These are phyloP conservation scores for Mythimna vitellina DNA, from an alignment of 2,888 invertebrate genomes.

Conservation along the genomic window DNA sequence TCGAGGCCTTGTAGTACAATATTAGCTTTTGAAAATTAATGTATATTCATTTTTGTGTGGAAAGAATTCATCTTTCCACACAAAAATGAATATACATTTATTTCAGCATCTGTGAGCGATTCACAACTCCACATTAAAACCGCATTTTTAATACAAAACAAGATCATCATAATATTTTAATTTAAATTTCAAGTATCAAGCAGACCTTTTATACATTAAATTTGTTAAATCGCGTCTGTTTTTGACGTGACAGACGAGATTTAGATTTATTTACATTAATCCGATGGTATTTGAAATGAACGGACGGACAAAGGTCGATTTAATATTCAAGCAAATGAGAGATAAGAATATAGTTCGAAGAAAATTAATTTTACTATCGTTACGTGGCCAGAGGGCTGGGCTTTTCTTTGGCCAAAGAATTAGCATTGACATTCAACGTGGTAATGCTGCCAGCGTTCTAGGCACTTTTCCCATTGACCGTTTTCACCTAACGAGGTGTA, in stretches of 20 bases:
- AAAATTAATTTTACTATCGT: conserved; percentile 3
- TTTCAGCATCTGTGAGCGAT: not conserved
- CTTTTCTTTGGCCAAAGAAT: no score
- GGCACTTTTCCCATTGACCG: no score
- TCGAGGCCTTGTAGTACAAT: not conserved
- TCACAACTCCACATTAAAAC: not conserved
- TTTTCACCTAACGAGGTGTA: no score
- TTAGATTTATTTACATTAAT: conserved; percentile 37
- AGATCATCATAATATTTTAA: conserved; percentile 36
- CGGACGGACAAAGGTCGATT: conserved; percentile 10
- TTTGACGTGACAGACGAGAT: conserved; percentile 35
- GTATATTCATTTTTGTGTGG: not conserved
- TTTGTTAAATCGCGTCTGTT: conserved; percentile 42
- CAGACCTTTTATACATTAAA: conserved; percentile 41
- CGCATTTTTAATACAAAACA: not conserved
- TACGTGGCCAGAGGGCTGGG: no score
- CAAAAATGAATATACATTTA: no score
- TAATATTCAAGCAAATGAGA: conserved; percentile 6
- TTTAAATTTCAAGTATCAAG: conserved; percentile 42
- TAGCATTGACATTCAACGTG: no score
- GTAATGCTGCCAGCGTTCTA: no score
- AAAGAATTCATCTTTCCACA: no score
- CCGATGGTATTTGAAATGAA: conserved; percentile 31
- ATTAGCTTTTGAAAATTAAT: not conserved
- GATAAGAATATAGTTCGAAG: conserved; percentile 17